These are phyloP conservation scores for Pteronotus mesoamericanus DNA, from an alignment of 2,797 vertebrate genomes.

Conservation along the genomic window DNA sequence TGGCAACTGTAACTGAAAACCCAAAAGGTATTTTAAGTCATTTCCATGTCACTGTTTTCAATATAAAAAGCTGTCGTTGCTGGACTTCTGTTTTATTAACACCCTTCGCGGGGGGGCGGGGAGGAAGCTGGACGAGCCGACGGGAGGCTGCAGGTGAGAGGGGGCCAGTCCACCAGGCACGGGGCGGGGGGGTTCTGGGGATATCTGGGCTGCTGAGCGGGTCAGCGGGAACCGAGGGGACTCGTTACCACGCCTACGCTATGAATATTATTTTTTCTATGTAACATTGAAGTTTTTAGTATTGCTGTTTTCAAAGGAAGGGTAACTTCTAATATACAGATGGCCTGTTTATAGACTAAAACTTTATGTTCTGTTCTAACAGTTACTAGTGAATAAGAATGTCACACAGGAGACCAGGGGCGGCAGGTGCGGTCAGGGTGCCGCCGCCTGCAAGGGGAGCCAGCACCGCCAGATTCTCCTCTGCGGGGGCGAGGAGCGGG, in stretches of 20 bases:
- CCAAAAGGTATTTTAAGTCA: too few species aligned
- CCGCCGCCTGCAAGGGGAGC: neutral
- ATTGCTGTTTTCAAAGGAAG: neutral
- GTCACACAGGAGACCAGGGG: neutral
- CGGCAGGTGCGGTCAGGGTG: neutral
- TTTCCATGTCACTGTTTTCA: too few species aligned
- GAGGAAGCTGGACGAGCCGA: neutral
- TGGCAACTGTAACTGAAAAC: too few species aligned
- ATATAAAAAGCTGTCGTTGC: too few species aligned
- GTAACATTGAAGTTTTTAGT: neutral
- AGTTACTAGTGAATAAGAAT: neutral
- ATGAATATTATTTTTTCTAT: neutral
- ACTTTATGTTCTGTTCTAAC: neutral
- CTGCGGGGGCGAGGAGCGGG: neutral
- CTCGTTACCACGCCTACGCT: neutral
- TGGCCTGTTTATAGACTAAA: neutral
- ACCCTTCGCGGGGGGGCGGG: rapidly evolving
- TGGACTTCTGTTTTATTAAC: neutral
- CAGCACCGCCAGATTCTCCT: too few species aligned
- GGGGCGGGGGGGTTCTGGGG: rapidly evolving
- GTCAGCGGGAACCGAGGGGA: neutral
- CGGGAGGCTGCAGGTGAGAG: neutral
- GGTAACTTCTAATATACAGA: neutral
- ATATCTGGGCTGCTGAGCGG: neutral
- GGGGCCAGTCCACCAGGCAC: too few species aligned